These are phyloP conservation scores for Brachypterus glaber DNA, from an alignment of 2,888 invertebrate species.

Conservation along the genomic window DNA sequence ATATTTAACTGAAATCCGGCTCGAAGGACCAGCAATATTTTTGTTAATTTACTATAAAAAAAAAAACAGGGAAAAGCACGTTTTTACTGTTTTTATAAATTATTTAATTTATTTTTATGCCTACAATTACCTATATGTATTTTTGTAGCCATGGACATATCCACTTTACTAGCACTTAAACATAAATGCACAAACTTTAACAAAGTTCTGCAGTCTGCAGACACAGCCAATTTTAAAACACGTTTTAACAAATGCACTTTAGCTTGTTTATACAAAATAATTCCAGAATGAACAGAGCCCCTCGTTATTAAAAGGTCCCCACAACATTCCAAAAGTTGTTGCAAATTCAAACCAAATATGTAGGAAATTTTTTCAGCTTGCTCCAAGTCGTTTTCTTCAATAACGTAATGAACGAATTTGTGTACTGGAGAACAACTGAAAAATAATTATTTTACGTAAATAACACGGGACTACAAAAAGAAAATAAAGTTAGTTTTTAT, in stretches of 20 bases:
- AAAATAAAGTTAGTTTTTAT: no score
- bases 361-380: conserved; percentile 49
- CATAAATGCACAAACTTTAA: conserved; percentile 51
- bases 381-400: conserved; percentile 45
- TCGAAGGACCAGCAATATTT: no score
- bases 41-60: no score
- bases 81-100: no score
- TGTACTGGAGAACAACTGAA: conserved; percentile 40
- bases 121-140: conserved; percentile 55
- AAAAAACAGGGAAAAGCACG: no score
- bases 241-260: conserved; percentile 47
- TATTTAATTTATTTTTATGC: no score
- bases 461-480: no score
- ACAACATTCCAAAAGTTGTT: conserved; percentile 63
- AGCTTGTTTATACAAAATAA: conserved; percentile 65
- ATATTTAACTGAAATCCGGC: no score
- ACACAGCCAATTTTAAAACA: conserved; percentile 50
- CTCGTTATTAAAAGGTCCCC: conserved; percentile 72
- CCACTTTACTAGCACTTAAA: conserved; percentile 45
- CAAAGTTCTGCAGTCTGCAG: conserved; percentile 52
- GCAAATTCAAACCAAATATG: conserved; percentile 53
- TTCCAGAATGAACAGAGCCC: conserved; percentile 65
- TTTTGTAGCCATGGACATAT: conserved; percentile 50
- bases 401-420: conserved; percentile 49
- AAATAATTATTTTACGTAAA: no score